These are phyloP conservation scores for Leptinotarsa rubiginosa DNA, from an alignment of 2,888 invertebrate species.

Conservation along the genomic window DNA sequence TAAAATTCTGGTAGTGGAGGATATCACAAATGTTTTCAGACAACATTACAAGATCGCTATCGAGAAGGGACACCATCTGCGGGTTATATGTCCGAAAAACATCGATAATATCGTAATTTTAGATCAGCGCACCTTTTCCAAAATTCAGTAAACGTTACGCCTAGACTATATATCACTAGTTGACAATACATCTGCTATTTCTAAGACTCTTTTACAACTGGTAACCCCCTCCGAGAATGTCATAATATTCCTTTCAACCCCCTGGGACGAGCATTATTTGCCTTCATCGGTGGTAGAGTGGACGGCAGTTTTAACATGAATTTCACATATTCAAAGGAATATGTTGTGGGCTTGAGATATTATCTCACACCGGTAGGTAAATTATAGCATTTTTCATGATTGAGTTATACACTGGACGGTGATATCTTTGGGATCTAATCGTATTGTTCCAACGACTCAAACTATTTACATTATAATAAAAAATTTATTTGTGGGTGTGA, in stretches of 20 bases:
- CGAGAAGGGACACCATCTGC: conserved; percentile 35
- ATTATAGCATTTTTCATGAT: conserved; percentile 38
- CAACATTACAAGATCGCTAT: conserved; percentile 37
- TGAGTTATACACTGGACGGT: conserved; percentile 34
- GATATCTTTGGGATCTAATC: conserved; percentile 12
- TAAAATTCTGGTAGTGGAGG: not conserved
- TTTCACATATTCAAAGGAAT: conserved; percentile 48
- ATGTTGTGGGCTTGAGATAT: conserved; percentile 36
- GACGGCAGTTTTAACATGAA: conserved; percentile 54
- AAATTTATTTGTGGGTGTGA: not conserved
- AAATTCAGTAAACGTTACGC: conserved; percentile 54
- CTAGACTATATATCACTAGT: conserved; percentile 54
- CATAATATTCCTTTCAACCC: conserved; percentile 64
- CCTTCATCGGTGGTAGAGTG: conserved; percentile 60
- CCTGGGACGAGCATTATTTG: conserved; percentile 59
- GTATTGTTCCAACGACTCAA: conserved; percentile 6
- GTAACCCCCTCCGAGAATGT: conserved; percentile 61
- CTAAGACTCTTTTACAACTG: conserved; percentile 31
- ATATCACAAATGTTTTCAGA: conserved; percentile 35
- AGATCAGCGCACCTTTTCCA: conserved; percentile 50
- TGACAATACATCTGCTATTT: conserved; percentile 57
- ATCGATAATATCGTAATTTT: conserved; percentile 48
- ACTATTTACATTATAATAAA: not conserved
- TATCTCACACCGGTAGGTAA: conserved; percentile 36
- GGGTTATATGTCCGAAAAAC: conserved; percentile 31